Conservation (phyloP, 2,113 vertebrate species). For the Phrynosoma platyrhinos region DNA sequence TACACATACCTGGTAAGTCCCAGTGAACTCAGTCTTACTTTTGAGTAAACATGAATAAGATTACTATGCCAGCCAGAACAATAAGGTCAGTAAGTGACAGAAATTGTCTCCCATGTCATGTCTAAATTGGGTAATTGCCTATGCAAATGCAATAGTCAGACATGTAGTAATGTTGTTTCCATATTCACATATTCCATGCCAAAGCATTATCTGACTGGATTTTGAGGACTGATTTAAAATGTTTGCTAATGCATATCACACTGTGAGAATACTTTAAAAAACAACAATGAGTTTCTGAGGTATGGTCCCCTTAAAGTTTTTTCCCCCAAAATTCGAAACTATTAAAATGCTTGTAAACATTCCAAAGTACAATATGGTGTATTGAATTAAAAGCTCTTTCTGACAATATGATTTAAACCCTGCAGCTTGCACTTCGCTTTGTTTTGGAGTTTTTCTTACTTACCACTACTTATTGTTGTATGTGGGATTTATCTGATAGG, state of each 20-base stretch:
- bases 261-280: not conserved
- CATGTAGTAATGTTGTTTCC: not conserved
- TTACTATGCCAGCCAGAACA: not conserved
- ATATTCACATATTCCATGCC: not conserved
- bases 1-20: not conserved
- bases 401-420: not conserved
- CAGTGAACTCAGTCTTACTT: not conserved
- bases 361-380: not conserved
- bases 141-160: conserved; percentile 1
- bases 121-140: conserved; percentile 3
- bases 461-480: no score
- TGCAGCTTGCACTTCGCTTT: not conserved
- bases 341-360: not conserved
- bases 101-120: not conserved
- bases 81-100: not conserved
- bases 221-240: not conserved
- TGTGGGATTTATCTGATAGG: not conserved
- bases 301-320: not conserved
- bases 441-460: not conserved
- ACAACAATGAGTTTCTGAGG: not conserved
- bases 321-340: not conserved
- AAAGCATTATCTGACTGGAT: not conserved
- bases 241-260: not conserved
- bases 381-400: not conserved
- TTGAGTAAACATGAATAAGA: not conserved